phyloP scores from a whole-genome alignment of 2,888 invertebrate species.

The Malachius bipustulatus region DNA sequence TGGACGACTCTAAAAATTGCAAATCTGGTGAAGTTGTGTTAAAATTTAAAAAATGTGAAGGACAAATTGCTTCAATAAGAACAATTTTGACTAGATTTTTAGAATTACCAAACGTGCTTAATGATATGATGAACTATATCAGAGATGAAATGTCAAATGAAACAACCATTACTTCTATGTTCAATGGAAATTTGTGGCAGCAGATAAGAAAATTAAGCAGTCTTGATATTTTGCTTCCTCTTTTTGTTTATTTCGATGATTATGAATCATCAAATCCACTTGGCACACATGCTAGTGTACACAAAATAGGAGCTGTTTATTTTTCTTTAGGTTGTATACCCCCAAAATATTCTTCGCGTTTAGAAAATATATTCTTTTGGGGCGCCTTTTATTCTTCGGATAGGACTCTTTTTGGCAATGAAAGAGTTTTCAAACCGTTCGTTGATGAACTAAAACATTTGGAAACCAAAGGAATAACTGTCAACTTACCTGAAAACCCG shows the following conservation, averaged over 20 bases:
- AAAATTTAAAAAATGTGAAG: slow-evolving; percentile 8
- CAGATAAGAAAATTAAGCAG: slow-evolving; percentile 8
- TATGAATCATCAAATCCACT: too few relatives aligned
- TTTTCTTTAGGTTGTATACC: slow-evolving; percentile 13
- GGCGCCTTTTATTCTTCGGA: slow-evolving; percentile 15
- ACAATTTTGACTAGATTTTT: slow-evolving; percentile 10
- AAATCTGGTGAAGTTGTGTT: too few relatives aligned
- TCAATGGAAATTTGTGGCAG: slow-evolving; percentile 16
- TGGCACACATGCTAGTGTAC: slow-evolving; percentile 16
- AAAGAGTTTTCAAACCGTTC: too few relatives aligned
- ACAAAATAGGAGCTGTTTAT: slow-evolving; percentile 15
- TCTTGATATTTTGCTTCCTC: slow-evolving; percentile 16
- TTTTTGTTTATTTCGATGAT: too few relatives aligned
- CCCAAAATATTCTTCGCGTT: slow-evolving; percentile 13
- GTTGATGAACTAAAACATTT: slow-evolving; percentile 6
- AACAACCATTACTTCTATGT: slow-evolving; percentile 11
- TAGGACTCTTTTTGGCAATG: slow-evolving; percentile 13
- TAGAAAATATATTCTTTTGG: slow-evolving; percentile 17
- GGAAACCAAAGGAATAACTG: background rate
- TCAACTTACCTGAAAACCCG: background rate
- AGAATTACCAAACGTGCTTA: slow-evolving; percentile 9
- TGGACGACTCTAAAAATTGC: too few relatives aligned
- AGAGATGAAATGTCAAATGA: slow-evolving; percentile 9
- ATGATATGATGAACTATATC: slow-evolving; percentile 13
- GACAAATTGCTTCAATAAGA: slow-evolving; percentile 9